These are phyloP conservation scores for Charaxes varanes DNA, from an alignment of 1,140 invertebrate species.

Conservation along the genomic window DNA sequence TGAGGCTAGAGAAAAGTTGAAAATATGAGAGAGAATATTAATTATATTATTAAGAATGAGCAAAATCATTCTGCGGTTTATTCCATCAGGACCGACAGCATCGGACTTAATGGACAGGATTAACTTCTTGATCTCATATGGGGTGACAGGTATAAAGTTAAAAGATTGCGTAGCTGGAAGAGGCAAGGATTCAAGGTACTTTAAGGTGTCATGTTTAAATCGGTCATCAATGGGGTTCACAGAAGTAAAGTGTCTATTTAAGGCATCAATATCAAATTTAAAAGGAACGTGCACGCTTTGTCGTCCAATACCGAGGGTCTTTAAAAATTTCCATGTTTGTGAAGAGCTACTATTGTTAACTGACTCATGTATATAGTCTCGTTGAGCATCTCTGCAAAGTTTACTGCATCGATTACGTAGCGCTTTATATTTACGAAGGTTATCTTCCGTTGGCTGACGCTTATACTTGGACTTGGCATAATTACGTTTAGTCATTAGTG, in stretches of 20 bases:
- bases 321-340: background rate
- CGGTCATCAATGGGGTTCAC: too few species aligned
- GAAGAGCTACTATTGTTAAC: background rate
- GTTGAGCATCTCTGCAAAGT: too few species aligned
- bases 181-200: too few species aligned
- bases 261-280: background rate
- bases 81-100: slow-evolving; percentile 1
- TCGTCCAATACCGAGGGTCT: background rate
- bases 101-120: background rate
- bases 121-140: background rate
- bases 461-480: too few species aligned
- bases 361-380: background rate
- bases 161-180: too few species aligned
- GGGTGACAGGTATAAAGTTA: too few species aligned
- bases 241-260: too few species aligned
- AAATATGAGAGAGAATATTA: background rate
- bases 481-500: too few species aligned
- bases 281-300: background rate
- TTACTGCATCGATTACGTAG: background rate
- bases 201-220: too few species aligned
- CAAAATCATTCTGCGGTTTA: slow-evolving; percentile 1
- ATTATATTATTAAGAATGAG: background rate
- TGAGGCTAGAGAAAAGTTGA: background rate
- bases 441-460: too few species aligned
- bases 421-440: too few species aligned